Base-by-base conservation (phyloP, 2,113 vertebrate species). In the Phalacrocorax brasilianus region DNA sequence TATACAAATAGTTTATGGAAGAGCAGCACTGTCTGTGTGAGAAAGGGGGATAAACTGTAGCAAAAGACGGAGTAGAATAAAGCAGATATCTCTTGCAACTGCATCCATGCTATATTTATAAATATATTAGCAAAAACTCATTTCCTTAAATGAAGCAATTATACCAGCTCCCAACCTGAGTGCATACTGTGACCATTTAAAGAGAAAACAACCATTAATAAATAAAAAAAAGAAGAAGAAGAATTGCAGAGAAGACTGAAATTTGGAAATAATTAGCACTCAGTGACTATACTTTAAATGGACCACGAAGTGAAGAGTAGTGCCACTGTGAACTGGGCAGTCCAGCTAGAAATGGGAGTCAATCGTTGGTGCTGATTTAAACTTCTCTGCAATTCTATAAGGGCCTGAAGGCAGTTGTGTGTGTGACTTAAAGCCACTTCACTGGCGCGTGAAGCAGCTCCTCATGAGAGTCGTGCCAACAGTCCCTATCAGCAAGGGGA, bases 401-500 rank as follows among this genome's bases (percentile, higher is more conserved):
- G 82, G 49, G 65, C 44, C 72, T 38, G 53, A 26, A 80, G 45
- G 73, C 61, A 47, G 68, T 5, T 14, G 12, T 8, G 22, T 50
- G 26, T 12, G 7, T 32, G 47, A 61, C 52, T 32, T 49, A 26
- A 58, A 70, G 50, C 33, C 32, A 9, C 4, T 3, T 75, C 13
- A 22, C 9, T 3, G 40, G 47, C 1, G 0, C 0, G 0, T n/a
- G 72, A 84, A 15, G 3, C 4, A 0, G 65, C 49, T 88, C 30
- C 42, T 53, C 3, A 0, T 1, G 30, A 35, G 59, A n/a, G 33
- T 14, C 1, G 0, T 12, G 30, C 76, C 93, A 68, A 1, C 23
- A 5, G 68, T 33, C 66, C 11, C 1, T 28, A 21, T n/a, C 65
- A 23, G 13, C 67, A 40, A 38, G 3, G 10, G 78, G 76, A 81